These are phyloP conservation scores for Rachycentron canadum DNA, from an alignment of 2,797 vertebrate species.

Conservation along the genomic window DNA sequence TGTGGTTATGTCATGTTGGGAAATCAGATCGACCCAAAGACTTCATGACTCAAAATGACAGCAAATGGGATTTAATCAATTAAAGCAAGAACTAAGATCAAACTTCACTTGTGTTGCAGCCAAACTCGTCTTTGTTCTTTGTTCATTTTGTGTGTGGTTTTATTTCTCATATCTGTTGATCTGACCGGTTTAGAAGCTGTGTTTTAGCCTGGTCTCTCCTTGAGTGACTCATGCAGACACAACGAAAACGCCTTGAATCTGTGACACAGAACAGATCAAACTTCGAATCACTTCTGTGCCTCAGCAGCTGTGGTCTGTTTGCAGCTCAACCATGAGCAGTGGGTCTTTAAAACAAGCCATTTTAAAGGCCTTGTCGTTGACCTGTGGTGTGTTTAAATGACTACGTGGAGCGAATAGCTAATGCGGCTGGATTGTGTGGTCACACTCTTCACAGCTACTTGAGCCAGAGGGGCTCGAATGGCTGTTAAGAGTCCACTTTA, in stretches of 20 bases:
- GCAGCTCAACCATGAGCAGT: background rate
- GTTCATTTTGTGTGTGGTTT: too few relatives aligned
- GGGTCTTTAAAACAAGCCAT: background rate
- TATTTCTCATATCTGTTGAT: background rate
- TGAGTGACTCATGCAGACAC: background rate
- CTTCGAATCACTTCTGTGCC: background rate
- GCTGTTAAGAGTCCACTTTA: constrained; percentile 27
- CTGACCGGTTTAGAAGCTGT: background rate
- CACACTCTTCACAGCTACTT: constrained; percentile 2
- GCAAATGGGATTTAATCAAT: too few relatives aligned
- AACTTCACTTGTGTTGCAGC: too few relatives aligned
- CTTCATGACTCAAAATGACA: too few relatives aligned
- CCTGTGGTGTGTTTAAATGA: background rate
- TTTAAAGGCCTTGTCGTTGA: background rate
- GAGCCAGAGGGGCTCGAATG: constrained; percentile 13
- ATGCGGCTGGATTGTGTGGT: background rate
- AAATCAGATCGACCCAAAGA: too few relatives aligned
- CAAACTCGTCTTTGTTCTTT: too few relatives aligned
- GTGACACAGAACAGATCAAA: background rate
- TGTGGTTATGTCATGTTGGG: too few relatives aligned
- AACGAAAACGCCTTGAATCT: background rate
- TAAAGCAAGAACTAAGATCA: too few relatives aligned
- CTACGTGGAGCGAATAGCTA: background rate
- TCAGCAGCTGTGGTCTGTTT: background rate
- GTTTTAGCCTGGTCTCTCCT: too few relatives aligned